phyloP scores from a whole-genome alignment of 2,797 vertebrate genomes.

The Pipistrellus kuhlii region DNA sequence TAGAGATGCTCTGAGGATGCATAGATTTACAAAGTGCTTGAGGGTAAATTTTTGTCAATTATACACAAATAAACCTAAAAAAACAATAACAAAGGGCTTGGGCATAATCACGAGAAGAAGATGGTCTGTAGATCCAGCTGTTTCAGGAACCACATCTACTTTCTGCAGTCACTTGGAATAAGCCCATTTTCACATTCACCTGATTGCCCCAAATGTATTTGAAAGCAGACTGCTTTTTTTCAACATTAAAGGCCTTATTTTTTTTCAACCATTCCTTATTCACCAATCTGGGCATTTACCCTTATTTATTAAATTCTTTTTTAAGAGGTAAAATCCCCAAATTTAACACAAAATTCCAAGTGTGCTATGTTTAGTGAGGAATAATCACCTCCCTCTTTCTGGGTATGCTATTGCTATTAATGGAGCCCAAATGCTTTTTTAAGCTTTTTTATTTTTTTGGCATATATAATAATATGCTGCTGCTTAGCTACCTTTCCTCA shows the following conservation, averaged over 20 bases:
- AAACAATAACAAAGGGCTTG: not conserved
- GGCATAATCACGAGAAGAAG: not conserved
- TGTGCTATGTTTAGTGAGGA: not conserved
- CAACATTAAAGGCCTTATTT: not conserved
- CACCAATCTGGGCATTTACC: not conserved
- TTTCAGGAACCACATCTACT: not conserved
- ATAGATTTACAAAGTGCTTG: not conserved
- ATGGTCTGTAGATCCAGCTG: not conserved
- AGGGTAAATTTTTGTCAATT: not conserved
- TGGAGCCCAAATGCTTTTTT: not conserved
- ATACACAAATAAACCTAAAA: not conserved
- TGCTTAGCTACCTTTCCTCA: not conserved
- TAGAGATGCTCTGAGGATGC: not conserved
- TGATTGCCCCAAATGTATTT: not conserved
- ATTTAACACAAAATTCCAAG: not conserved
- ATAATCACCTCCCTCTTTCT: not conserved
- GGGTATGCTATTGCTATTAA: not conserved
- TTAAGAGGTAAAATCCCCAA: not conserved
- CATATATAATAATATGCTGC: too few relatives aligned
- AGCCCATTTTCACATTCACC: not conserved
- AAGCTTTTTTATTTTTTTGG: not conserved
- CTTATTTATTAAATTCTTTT: not conserved
- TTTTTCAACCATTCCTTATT: conserved; percentile 12
- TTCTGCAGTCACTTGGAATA: not conserved
- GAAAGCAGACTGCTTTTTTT: conserved; percentile 7